These are phyloP conservation scores for Callipepla californica DNA, from an alignment of 2,113 vertebrate genomes.

Conservation along the genomic window DNA sequence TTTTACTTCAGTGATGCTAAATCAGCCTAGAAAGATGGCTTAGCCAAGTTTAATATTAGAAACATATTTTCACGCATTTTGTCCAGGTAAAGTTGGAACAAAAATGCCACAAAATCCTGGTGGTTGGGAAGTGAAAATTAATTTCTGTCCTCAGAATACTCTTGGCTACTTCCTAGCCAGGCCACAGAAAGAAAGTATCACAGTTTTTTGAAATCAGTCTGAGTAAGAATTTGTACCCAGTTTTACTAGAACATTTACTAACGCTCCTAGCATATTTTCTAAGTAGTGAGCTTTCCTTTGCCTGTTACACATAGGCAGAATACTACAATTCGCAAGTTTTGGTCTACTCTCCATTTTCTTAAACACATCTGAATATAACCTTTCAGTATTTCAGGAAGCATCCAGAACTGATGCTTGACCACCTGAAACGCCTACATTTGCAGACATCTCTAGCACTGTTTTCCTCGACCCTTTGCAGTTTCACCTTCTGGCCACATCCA, in stretches of 20 bases:
- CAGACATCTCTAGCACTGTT: background rate
- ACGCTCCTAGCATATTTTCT: background rate
- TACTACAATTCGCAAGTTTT: background rate
- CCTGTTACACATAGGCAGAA: background rate
- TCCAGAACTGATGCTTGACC: background rate
- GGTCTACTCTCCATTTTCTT: background rate
- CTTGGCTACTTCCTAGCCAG: background rate
- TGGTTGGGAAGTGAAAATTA: background rate
- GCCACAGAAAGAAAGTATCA: background rate
- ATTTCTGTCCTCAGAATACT: background rate
- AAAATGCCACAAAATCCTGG: background rate
- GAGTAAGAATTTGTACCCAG: background rate
- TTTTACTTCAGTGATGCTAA: background rate
- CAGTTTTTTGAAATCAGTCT: background rate
- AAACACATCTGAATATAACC: background rate
- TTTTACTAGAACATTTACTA: background rate
- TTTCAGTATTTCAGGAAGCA: background rate
- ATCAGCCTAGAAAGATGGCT: background rate
- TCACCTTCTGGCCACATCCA: rapidly evolving
- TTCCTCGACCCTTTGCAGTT: background rate
- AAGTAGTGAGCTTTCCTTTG: background rate
- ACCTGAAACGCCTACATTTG: background rate
- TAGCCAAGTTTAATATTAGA: background rate
- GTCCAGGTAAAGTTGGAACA: background rate
- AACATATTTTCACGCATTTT: background rate